phyloP scores from a whole-genome alignment of 2,888 invertebrate species.

The Chrysopilus asiliformis region DNA sequence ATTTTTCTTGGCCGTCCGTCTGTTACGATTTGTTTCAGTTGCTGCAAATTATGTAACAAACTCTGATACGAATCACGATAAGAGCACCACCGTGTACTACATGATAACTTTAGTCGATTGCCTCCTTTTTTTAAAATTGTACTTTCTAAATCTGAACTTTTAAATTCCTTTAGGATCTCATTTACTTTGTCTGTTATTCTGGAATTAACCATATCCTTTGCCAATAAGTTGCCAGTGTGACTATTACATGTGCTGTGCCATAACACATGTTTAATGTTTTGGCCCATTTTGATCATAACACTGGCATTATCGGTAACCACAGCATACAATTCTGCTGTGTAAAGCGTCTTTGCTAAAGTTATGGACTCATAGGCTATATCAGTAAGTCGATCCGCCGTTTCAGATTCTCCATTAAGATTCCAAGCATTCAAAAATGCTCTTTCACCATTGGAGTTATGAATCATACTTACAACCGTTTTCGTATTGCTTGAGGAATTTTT shows the following conservation, averaged over 20 bases:
- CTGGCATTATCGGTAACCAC: slow-evolving; percentile 6
- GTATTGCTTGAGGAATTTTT: slow-evolving; percentile 1
- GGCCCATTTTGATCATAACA: background rate
- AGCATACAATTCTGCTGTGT: slow-evolving; percentile 5
- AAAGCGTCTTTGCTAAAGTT: slow-evolving; percentile 1
- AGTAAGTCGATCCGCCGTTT: background rate
- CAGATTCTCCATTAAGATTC: slow-evolving; percentile 2
- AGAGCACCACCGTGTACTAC: slow-evolving; percentile 6
- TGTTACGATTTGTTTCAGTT: background rate
- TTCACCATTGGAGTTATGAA: background rate
- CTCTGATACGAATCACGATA: slow-evolving; percentile 8
- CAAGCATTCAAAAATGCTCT: slow-evolving; percentile 7
- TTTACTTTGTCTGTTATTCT: slow-evolving; percentile 3
- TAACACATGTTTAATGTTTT: background rate
- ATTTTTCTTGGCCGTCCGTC: background rate
- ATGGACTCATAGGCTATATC: slow-evolving; percentile 3
- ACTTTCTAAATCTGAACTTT: background rate
- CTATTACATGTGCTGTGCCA: slow-evolving; percentile 7
- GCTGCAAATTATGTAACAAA: slow-evolving; percentile 1
- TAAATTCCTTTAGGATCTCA: slow-evolving; percentile 2
- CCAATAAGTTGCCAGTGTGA: slow-evolving; percentile 2
- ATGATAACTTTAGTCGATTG: slow-evolving; percentile 2
- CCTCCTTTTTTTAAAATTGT: slow-evolving; percentile 5
- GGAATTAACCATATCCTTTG: slow-evolving; percentile 4
- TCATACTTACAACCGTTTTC: slow-evolving; percentile 1